Evolutionary conservation across 2,888 invertebrate species (phyloP).

Genomic region (Fragum fragum): DNA sequence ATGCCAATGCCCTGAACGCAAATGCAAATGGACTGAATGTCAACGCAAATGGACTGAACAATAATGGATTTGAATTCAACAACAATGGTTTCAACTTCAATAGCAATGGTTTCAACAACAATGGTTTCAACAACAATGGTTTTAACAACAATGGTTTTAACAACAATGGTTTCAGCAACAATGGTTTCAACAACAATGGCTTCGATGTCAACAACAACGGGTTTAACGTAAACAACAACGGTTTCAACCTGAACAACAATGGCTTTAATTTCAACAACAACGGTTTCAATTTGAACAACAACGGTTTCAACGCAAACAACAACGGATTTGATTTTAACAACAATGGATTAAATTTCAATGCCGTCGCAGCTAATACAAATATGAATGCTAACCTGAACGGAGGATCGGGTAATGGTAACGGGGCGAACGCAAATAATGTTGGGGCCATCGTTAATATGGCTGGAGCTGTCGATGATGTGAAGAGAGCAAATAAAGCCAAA

Average conservation of each 20-base stretch:
- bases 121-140: slow-evolving; percentile 10
- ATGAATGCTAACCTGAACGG: neutral
- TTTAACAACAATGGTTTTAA: neutral
- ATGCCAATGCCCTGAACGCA: neutral
- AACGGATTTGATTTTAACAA: neutral
- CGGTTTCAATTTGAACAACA: slow-evolving; percentile 16
- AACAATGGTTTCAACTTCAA: slow-evolving; percentile 28
- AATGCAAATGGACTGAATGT: slow-evolving; percentile 27
- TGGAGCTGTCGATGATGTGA: slow-evolving; percentile 24
- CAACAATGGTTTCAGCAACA: slow-evolving; percentile 15
- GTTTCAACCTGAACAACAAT: slow-evolving; percentile 26
- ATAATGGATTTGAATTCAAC: slow-evolving; percentile 21
- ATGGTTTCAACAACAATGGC: slow-evolving; percentile 17
- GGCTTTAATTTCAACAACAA: slow-evolving; percentile 27
- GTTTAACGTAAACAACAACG: slow-evolving; percentile 16
- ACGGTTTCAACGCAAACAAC: slow-evolving; percentile 13
- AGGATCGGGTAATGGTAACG: neutral
- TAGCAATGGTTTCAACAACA: slow-evolving; percentile 18
- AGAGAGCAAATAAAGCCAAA: neutral
- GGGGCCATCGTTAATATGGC: neutral
- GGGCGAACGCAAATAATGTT: neutral
- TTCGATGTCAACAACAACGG: slow-evolving; percentile 35
- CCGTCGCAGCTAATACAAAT: neutral
- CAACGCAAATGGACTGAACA: slow-evolving; percentile 33
- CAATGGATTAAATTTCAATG: slow-evolving; percentile 2